Percentiles rank a stretch among this genome's conserved stretches.
phyloP scores from a whole-genome alignment of 1,140 invertebrate species.

The Halictus rubicundus region DNA sequence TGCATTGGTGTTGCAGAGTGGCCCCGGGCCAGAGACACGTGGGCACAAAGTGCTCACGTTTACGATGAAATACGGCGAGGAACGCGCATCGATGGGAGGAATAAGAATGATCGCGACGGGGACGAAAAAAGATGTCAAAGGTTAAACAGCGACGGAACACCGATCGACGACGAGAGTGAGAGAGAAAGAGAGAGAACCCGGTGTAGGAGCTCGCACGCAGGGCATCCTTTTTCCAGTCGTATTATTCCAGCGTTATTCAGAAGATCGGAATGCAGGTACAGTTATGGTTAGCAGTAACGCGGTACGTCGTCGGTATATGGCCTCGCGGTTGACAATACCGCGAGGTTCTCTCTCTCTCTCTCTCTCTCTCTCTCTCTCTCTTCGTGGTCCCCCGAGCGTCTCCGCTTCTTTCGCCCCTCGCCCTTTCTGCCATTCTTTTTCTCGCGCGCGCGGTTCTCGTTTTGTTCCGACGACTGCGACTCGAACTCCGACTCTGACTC shows the following conservation, averaged over 20 bases:
- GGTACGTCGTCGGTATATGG: constrained; percentile 54
- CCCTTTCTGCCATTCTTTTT: constrained; percentile 60
- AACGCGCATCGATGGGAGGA: too few species aligned
- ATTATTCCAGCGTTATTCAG: constrained; percentile 62
- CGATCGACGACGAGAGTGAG: neutral
- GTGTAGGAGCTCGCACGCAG: neutral
- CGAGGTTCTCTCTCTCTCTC: constrained; percentile 54
- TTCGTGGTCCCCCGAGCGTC: constrained; percentile 20
- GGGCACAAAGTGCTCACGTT: too few species aligned
- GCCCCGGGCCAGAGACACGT: too few species aligned
- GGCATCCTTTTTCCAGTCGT: constrained; percentile 44
- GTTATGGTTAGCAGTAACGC: constrained; percentile 74
- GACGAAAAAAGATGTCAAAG: neutral
- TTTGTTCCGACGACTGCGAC: constrained; percentile 37
- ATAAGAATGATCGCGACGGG: too few species aligned
- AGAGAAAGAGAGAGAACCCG: too few species aligned
- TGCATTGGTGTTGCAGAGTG: too few species aligned
- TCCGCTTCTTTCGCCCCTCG: constrained; percentile 2
- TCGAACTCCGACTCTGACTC: too few species aligned
- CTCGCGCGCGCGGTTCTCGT: constrained; percentile 44
- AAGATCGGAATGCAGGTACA: constrained; percentile 76
- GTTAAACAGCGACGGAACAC: neutral
- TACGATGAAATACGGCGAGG: too few species aligned
- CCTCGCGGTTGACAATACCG: constrained; percentile 66
- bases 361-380: constrained; percentile 49